Evolutionary conservation across 2,113 vertebrate species (phyloP).

Genomic region (Tautogolabrus adspersus): DNA sequence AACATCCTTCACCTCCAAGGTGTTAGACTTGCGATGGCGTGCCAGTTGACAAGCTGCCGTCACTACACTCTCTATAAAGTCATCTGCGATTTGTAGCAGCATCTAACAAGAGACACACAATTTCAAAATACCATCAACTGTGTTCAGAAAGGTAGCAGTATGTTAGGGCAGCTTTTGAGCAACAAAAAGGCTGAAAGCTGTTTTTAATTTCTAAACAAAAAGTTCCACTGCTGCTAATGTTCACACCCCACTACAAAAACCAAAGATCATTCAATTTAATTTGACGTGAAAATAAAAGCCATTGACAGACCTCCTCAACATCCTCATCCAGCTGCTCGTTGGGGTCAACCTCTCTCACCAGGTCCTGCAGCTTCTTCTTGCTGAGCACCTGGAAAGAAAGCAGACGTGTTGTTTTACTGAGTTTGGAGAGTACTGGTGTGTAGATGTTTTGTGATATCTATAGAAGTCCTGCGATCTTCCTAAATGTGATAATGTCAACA

Average conservation of each 20-base stretch:
- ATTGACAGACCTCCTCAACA: slow-evolving; percentile 91
- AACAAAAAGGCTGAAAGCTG: background rate
- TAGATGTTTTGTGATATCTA: background rate
- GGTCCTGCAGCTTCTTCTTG: slow-evolving; percentile 98
- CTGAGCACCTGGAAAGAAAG: slow-evolving; percentile 88
- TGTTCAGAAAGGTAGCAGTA: background rate
- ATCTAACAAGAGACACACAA: slow-evolving; percentile 83
- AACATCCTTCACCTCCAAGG: slow-evolving; percentile 97
- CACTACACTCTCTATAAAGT: slow-evolving; percentile 99
- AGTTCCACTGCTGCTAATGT: too few species aligned
- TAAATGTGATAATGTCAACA: background rate
- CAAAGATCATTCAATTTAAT: too few species aligned
- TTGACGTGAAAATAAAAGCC: background rate
- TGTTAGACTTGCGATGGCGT: slow-evolving; percentile 96
- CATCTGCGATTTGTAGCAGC: slow-evolving; percentile 97
- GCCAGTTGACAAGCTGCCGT: slow-evolving; percentile 97
- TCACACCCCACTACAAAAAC: background rate
- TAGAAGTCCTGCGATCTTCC: too few species aligned
- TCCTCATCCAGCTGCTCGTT: slow-evolving; percentile 99
- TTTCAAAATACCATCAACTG: slow-evolving; percentile 7
- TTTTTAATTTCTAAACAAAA: background rate
- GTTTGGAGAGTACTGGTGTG: background rate
- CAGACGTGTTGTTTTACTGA: background rate
- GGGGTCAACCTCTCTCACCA: slow-evolving; percentile 97
- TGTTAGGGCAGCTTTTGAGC: background rate